phyloP scores from a whole-genome alignment of 2,797 vertebrate genomes.

The Gallirallus australis region DNA sequence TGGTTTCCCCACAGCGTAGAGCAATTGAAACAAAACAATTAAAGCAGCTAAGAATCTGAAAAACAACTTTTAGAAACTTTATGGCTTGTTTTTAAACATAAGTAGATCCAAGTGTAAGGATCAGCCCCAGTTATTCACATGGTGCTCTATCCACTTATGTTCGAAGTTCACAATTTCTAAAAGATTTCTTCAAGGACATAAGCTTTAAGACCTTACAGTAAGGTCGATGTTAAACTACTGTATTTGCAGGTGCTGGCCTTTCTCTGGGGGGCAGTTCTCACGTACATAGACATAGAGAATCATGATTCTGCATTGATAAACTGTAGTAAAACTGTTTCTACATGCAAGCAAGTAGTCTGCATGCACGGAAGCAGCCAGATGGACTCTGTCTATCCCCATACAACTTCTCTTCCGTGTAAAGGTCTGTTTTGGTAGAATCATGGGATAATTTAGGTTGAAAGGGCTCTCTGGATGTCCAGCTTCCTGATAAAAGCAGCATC shows the following conservation, averaged over 20 bases:
- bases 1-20: conserved; percentile 11
- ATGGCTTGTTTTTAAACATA: not conserved
- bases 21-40: conserved; percentile 8
- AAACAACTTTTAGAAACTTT: conserved; percentile 3
- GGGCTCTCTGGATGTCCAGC: not conserved
- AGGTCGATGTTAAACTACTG: not conserved
- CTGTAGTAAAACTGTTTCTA: not conserved
- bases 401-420: not conserved
- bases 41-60: not conserved
- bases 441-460: not conserved
- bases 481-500: not conserved
- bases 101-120: not conserved
- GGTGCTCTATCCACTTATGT: not conserved
- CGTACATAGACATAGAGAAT: not conserved
- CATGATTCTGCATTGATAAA: not conserved
- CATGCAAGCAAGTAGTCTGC: not conserved
- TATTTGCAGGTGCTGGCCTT: not conserved
- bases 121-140: not conserved
- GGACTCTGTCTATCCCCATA: not conserved
- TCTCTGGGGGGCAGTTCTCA: not conserved
- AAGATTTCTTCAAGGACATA: not conserved
- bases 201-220: not conserved
- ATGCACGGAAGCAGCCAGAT: not conserved
- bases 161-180: not conserved
- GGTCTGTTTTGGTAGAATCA: not conserved